phyloP scores from a whole-genome alignment of 1,140 invertebrate genomes.

The Drosophila kohkoa region DNA sequence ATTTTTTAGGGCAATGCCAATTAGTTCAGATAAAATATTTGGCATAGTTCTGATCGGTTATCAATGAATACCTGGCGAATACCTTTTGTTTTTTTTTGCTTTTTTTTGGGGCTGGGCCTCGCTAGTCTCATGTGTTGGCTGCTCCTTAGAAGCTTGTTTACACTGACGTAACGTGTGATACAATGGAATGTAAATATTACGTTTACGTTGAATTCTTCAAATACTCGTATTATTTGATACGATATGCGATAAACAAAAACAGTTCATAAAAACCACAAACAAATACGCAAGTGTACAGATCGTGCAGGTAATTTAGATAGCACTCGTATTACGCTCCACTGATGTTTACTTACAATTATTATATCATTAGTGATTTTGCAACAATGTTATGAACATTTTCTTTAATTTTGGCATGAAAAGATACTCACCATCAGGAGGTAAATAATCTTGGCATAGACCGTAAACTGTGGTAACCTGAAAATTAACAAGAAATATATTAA shows the following conservation, averaged over 20 bases:
- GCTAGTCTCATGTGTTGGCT: constrained; percentile 11
- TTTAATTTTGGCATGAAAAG: not conserved
- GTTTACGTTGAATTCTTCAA: constrained; percentile 31
- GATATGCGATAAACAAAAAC: constrained; percentile 42
- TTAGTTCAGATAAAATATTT: constrained; percentile 70
- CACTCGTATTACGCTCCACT: not conserved
- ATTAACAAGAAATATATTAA: constrained; percentile 2
- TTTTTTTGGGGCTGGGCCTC: constrained; percentile 6
- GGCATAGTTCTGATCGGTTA: constrained; percentile 61
- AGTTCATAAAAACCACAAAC: constrained; percentile 28
- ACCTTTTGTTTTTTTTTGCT: too few relatives aligned
- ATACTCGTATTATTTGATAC: constrained; percentile 22
- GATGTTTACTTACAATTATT: constrained; percentile 12
- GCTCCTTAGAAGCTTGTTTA: constrained; percentile 32
- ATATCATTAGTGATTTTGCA: constrained; percentile 6
- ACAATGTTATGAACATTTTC: not conserved
- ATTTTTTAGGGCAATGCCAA: constrained; percentile 60
- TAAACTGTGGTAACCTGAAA: constrained; percentile 94
- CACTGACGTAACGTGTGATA: constrained; percentile 58
- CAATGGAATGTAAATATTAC: constrained; percentile 36
- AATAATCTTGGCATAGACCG: constrained; percentile 94
- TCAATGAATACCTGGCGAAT: constrained; percentile 12
- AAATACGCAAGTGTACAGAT: constrained; percentile 32
- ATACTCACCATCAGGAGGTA: constrained; percentile 92
- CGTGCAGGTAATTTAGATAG: constrained; percentile 31